Evolutionary conservation across 1,140 invertebrate genomes (phyloP), one percentile per base, ranked within the genome.

Genomic region (Belonocnema kinseyi): DNA sequence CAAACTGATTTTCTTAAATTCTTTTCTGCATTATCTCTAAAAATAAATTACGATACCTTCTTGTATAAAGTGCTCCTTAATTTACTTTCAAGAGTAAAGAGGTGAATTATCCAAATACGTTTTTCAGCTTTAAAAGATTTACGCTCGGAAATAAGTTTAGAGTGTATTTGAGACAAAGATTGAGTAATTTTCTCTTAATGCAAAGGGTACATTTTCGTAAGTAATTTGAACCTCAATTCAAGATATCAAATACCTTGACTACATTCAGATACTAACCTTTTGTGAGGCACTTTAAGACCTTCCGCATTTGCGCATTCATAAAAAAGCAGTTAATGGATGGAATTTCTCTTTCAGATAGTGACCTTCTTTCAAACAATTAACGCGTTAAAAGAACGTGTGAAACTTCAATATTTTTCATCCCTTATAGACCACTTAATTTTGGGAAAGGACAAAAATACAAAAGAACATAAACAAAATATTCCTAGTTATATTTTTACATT

Each of bases 141-240:
- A 46, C 8, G 4, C 7, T 46, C 1, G 40, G 40, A 46, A 46
- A 46, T 46, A 46, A 46, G 40, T 46, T n/a, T 46, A 11, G 40
- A 11, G 40, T 46, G 40, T 46, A 21, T 56, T 56, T 56, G 17
- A 21, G 13, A 11, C 8, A 56, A 19, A 19, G 17, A 56, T 56
- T 56, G 54, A 56, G 54, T 19, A 56, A 16, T 19, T 56, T 56
- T 56, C 54, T 21, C 54, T 21, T n/a, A 56, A 56, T 56, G 54
- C 17, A 21, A 56, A 17, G 54, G 21, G 21, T 56, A 19, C 53
- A 56, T 17, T 56, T 56, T 56, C n/a, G 53, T 56, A 11, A 56
- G 53, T 56, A 56, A 56, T 56, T 56, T 19, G 53, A 17, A 56
- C n/a, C 19, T 56, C n/a, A 10, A 56, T 17, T 19, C n/a, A 33